A percentile compares a stretch with the other conserved stretches of the same genome.
Conservation (phyloP, 2,113 vertebrate genomes). For the Aegotheles bennettii region DNA sequence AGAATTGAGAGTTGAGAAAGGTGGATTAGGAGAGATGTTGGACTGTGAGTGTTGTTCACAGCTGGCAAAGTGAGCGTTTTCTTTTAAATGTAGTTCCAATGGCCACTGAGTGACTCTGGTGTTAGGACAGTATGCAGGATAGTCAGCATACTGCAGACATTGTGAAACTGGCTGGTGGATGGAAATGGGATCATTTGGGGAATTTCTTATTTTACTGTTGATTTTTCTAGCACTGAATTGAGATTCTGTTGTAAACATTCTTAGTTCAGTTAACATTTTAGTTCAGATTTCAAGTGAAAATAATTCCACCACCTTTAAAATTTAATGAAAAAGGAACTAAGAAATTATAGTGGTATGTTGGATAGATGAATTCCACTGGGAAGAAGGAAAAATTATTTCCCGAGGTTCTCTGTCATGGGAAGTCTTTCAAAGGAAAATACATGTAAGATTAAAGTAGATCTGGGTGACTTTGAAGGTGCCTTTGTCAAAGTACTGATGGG, state of each 20-base stretch:
- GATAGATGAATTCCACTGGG: conserved; percentile 1
- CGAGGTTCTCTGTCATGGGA: neutral
- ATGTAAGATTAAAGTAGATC: neutral
- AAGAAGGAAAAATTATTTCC: neutral
- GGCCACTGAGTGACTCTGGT: neutral
- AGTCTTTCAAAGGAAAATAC: neutral
- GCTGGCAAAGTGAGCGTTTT: neutral
- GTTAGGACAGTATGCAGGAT: neutral
- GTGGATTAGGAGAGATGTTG: conserved; percentile 21
- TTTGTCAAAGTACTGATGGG: neutral
- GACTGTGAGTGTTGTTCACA: neutral
- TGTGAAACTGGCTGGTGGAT: neutral
- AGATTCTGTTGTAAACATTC: neutral
- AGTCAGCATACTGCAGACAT: neutral
- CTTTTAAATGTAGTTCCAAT: neutral
- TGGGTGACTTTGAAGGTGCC: neutral
- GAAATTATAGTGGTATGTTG: neutral
- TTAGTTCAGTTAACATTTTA: neutral
- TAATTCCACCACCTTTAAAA: conserved; percentile 1
- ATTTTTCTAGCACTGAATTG: neutral
- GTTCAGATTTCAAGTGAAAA: neutral
- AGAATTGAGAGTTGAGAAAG: neutral
- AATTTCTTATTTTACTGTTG: neutral
- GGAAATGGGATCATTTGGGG: neutral
- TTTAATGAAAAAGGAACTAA: neutral